Conservation (phyloP, 2,888 invertebrate species). For the Pristionchus exspectatus region DNA sequence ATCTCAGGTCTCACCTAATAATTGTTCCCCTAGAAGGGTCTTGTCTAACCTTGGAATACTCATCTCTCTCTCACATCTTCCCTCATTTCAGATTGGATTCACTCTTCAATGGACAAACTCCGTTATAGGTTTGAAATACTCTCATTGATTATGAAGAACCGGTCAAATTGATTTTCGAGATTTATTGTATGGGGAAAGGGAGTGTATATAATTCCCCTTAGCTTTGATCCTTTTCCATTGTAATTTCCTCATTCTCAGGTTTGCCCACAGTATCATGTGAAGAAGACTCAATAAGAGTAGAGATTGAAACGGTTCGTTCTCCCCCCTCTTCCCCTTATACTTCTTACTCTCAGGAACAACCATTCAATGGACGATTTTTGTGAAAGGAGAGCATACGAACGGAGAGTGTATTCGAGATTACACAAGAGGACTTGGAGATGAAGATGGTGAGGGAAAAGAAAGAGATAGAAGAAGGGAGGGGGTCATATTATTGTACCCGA, state of each 20-base stretch:
- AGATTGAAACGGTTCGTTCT: slow-evolving; percentile 32
- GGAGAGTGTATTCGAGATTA: slow-evolving; percentile 52
- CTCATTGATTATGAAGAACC: background rate
- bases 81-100: slow-evolving; percentile 43
- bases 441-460: slow-evolving; percentile 14
- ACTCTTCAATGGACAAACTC: background rate
- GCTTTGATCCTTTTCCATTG: too few species aligned
- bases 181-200: background rate
- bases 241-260: background rate
- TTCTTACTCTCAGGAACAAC: slow-evolving; percentile 12
- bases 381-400: slow-evolving; percentile 56
- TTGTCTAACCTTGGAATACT: slow-evolving; percentile 44
- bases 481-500: background rate
- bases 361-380: slow-evolving; percentile 55
- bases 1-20: background rate
- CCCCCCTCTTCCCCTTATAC: background rate
- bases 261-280: slow-evolving; percentile 49
- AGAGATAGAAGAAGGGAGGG: background rate
- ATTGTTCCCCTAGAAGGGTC: slow-evolving; percentile 9
- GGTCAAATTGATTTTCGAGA: background rate
- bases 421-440: background rate
- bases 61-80: background rate
- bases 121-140: background rate
- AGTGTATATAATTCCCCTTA: too few species aligned
- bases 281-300: slow-evolving; percentile 31